Percentiles rank a stretch among this genome's conserved stretches.
phyloP scores from a whole-genome alignment of 2,888 invertebrate species.

The Dilophus febrilis region DNA sequence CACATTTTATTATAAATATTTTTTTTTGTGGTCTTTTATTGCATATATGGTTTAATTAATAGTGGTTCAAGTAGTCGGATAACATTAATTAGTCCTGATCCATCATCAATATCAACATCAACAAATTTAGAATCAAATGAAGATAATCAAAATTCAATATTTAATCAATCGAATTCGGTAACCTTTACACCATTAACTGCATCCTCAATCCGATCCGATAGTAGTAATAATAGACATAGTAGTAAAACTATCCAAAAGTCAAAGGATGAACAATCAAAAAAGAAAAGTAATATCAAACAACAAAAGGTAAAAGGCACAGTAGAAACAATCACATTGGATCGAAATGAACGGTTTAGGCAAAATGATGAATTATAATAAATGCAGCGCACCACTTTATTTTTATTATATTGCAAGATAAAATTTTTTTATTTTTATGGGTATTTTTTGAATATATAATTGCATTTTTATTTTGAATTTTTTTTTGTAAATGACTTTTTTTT shows the following conservation, averaged over 20 bases:
- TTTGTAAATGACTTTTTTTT: too few relatives aligned
- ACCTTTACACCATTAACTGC: constrained; percentile 15
- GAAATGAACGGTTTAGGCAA: too few relatives aligned
- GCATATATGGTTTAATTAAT: constrained; percentile 19
- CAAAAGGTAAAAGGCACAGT: too few relatives aligned
- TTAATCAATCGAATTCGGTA: constrained; percentile 25
- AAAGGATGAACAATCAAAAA: too few relatives aligned
- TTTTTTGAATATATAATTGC: too few relatives aligned
- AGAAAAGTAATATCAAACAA: constrained; percentile 30
- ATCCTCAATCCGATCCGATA: constrained; percentile 17
- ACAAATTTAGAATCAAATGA: constrained; percentile 6
- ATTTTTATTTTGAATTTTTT: too few relatives aligned
- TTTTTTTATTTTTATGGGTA: too few relatives aligned
- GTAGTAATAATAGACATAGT: constrained; percentile 4
- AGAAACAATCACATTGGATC: too few relatives aligned
- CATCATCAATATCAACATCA: constrained; percentile 21
- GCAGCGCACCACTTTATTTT: too few relatives aligned
- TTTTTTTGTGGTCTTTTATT: not conserved
- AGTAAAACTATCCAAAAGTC: constrained; percentile 7
- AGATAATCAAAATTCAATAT: constrained; percentile 17
- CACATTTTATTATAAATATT: not conserved
- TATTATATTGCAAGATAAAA: too few relatives aligned
- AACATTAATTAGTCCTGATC: constrained; percentile 36
- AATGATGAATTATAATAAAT: too few relatives aligned
- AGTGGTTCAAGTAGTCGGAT: constrained; percentile 34